Evolutionary conservation across 2,888 invertebrate species (phyloP).

Genomic region (Hypercompe scribonia): DNA sequence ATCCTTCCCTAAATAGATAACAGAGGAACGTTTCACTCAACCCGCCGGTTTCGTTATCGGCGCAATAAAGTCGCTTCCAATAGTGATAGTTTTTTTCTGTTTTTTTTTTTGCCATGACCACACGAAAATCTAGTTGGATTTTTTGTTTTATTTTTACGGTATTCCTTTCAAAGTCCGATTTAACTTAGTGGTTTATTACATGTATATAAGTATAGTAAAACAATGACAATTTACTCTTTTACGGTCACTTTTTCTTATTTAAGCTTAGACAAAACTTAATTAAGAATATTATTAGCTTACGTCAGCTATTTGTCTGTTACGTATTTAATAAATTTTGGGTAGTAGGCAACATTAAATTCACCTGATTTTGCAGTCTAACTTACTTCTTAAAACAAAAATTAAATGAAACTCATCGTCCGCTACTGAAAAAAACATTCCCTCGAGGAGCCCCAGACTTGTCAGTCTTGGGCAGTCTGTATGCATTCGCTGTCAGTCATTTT

Average conservation of each 20-base stretch:
- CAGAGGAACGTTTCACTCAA: constrained; percentile 52
- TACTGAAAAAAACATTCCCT: no score
- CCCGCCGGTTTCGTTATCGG: constrained; percentile 69
- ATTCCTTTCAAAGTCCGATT: constrained; percentile 46
- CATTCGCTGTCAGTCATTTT: no score
- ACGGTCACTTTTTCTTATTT: neutral
- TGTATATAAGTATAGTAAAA: neutral
- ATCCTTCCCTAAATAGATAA: constrained; percentile 34
- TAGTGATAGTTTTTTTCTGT: constrained; percentile 66
- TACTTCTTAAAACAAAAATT: no score
- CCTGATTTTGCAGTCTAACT: no score
- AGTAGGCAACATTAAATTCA: no score
- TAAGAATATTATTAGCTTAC: no score
- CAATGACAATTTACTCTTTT: neutral
- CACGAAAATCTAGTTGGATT: constrained; percentile 63
- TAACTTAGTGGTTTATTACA: constrained; percentile 24
- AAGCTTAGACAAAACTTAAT: neutral
- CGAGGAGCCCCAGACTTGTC: no score
- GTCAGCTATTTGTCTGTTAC: no score
- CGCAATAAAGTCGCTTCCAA: constrained; percentile 68
- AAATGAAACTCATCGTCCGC: no score
- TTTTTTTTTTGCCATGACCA: constrained; percentile 68
- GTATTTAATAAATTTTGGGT: no score
- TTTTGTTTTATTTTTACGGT: constrained; percentile 37
- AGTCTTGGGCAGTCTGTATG: no score